phyloP scores from a whole-genome alignment of 2,888 invertebrate species.

The Dastarcus helophoroides region DNA sequence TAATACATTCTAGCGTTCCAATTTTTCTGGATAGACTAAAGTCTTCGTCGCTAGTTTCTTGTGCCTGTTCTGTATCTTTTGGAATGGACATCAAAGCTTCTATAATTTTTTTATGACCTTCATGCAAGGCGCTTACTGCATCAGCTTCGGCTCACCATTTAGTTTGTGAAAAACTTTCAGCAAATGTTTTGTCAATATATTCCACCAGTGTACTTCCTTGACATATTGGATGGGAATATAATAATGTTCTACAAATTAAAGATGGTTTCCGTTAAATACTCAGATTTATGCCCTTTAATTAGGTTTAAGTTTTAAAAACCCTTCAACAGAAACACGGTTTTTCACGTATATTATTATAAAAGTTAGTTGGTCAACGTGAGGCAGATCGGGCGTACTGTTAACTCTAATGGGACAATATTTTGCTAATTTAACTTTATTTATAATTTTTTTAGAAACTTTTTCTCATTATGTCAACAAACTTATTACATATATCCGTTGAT shows the following conservation, averaged over 20 bases:
- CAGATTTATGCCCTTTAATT: constrained; percentile 21
- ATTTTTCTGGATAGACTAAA: constrained; percentile 13
- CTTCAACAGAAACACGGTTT: background rate
- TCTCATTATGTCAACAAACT: constrained; percentile 24
- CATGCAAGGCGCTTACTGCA: constrained; percentile 17
- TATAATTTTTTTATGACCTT: constrained; percentile 17
- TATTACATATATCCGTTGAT: constrained; percentile 22
- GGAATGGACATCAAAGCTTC: constrained; percentile 19
- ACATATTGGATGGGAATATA: constrained; percentile 20
- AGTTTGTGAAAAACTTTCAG: constrained; percentile 19
- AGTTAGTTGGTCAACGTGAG: constrained; percentile 23
- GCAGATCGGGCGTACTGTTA: constrained; percentile 22
- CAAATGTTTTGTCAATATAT: constrained; percentile 17
- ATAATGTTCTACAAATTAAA: constrained; percentile 12
- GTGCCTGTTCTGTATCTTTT: constrained; percentile 18
- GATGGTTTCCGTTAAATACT: constrained; percentile 18
- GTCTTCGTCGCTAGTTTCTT: constrained; percentile 18
- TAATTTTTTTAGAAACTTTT: constrained; percentile 16
- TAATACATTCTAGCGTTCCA: constrained; percentile 14
- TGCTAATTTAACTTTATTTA: too few relatives aligned
- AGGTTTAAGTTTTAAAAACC: constrained; percentile 1
- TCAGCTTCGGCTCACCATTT: constrained; percentile 22
- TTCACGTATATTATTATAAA: constrained; percentile 22
- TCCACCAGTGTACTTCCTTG: constrained; percentile 17
- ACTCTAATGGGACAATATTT: constrained; percentile 16